Conservation (phyloP, 2,888 invertebrate genomes). For the Pristionchus arcanus region DNA sequence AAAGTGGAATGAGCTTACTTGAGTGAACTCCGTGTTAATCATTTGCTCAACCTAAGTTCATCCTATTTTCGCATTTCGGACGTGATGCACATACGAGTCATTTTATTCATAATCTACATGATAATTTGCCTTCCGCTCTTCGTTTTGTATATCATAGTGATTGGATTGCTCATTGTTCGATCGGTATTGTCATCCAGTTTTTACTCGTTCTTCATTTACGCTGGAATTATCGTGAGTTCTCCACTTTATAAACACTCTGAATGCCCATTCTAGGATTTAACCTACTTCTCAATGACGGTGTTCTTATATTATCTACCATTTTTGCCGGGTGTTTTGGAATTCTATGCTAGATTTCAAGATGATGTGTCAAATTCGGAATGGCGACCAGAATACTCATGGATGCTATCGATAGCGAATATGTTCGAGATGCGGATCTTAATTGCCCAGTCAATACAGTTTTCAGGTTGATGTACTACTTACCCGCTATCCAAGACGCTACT, state of each 20-base stretch:
- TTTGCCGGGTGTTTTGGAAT: neutral
- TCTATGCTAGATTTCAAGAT: neutral
- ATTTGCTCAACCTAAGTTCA: no score
- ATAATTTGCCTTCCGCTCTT: neutral
- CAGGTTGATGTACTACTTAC: neutral
- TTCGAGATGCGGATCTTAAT: neutral
- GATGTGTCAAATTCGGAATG: neutral
- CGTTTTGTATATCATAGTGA: neutral
- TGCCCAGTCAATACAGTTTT: neutral
- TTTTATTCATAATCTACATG: slow-evolving; percentile 6
- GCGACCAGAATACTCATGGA: neutral
- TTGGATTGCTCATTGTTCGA: neutral
- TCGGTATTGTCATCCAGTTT: neutral
- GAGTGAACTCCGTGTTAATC: no score
- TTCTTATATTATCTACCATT: slow-evolving; percentile 2
- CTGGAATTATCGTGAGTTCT: neutral
- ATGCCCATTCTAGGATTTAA: neutral
- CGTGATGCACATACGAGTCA: neutral
- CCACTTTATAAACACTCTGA: neutral
- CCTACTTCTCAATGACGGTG: neutral
- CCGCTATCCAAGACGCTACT: neutral
- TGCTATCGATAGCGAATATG: slow-evolving; percentile 3
- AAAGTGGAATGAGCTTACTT: no score
- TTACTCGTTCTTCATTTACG: slow-evolving; percentile 19
- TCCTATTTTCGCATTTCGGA: neutral